phyloP scores from a whole-genome alignment of 2,113 vertebrate genomes.

The Urocynchramus pylzowi region DNA sequence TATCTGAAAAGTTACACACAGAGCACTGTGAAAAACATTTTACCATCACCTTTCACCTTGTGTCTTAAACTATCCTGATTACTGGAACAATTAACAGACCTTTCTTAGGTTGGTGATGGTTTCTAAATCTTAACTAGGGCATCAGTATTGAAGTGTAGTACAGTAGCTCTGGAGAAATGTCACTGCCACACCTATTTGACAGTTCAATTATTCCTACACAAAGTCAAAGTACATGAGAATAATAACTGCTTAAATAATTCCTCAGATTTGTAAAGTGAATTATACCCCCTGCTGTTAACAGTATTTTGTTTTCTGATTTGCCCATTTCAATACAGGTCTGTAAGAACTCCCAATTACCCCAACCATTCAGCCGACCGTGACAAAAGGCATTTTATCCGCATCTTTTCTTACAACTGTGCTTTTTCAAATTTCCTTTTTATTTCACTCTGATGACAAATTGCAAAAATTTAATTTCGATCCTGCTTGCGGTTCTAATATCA shows the following conservation, averaged over 20 bases:
- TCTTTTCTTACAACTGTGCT: neutral
- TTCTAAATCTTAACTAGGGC: neutral
- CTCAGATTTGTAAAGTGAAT: neutral
- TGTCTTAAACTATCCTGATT: neutral
- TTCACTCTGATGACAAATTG: neutral
- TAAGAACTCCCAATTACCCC: neutral
- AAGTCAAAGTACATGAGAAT: neutral
- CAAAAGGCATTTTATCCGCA: neutral
- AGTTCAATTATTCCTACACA: neutral
- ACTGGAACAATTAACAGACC: neutral
- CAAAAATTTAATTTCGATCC: neutral
- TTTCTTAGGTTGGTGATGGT: neutral
- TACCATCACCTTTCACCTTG: neutral
- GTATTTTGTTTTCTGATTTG: neutral
- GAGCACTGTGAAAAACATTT: neutral
- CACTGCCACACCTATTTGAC: neutral
- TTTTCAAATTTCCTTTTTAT: neutral
- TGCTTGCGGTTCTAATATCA: neutral
- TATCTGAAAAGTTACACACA: constrained; percentile 47
- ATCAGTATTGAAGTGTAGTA: neutral
- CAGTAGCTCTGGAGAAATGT: neutral
- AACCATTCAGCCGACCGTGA: neutral
- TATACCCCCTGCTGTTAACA: neutral
- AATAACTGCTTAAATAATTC: neutral
- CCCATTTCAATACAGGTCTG: neutral